Conservation (phyloP, 2,113 vertebrate species). For the Spilogale gracilis region DNA sequence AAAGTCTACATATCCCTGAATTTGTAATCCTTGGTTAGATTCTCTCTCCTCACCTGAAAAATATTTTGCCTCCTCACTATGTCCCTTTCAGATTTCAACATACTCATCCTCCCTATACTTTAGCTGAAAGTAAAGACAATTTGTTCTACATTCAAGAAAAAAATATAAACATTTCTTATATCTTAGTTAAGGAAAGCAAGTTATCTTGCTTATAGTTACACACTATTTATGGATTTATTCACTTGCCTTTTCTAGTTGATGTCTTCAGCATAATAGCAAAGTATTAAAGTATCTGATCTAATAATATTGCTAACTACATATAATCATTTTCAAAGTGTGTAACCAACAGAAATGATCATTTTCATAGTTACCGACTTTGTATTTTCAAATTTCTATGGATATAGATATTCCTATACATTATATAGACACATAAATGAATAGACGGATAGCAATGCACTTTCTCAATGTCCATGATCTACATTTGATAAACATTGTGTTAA, state of each 20-base stretch:
- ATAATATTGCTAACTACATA: background rate
- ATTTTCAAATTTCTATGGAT: background rate
- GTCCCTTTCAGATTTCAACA: conserved; percentile 8
- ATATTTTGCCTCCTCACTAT: background rate
- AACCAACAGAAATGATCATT: background rate
- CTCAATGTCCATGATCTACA: background rate
- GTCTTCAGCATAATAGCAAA: background rate
- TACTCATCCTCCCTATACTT: background rate
- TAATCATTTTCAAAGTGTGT: conserved; percentile 40
- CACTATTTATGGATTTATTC: background rate
- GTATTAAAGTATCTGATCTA: background rate
- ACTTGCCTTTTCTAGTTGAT: background rate
- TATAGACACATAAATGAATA: background rate
- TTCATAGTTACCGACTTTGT: background rate
- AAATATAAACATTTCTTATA: background rate
- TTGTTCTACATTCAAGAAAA: background rate
- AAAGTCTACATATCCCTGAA: background rate
- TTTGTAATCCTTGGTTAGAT: conserved; percentile 8
- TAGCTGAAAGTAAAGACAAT: background rate
- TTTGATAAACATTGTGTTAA: background rate
- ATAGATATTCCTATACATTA: background rate
- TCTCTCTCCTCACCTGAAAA: conserved; percentile 7
- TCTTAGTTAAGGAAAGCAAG: background rate
- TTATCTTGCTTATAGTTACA: background rate
- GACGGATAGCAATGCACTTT: background rate